Percentiles rank a stretch among this genome's conserved stretches.
Conservation (phyloP, 1,140 invertebrate species). For the Micrasema longulum region DNA sequence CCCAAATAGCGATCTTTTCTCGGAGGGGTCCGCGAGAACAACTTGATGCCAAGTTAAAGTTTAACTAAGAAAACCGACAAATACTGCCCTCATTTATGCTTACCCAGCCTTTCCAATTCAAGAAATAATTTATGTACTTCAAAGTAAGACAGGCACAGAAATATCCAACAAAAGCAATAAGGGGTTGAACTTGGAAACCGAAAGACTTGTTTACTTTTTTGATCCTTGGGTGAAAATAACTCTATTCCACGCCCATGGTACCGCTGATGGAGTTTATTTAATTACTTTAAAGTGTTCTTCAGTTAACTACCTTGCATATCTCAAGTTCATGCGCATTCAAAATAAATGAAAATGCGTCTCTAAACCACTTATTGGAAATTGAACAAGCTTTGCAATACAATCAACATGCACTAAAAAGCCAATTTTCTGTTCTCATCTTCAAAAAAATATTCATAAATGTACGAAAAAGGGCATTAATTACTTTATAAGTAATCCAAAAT, state of each 20-base stretch:
- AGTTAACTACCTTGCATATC: not conserved
- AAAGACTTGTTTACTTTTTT: slow-evolving; percentile 31
- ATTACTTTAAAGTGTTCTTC: not conserved
- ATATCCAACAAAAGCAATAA: slow-evolving; percentile 44
- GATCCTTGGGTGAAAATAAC: slow-evolving; percentile 10
- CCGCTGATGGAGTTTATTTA: no score
- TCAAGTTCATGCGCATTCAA: not conserved
- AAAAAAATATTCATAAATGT: no score
- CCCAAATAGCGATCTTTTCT: not conserved
- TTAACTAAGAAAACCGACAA: slow-evolving; percentile 31
- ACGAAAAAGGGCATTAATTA: no score
- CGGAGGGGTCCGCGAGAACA: not conserved
- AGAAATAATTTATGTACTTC: slow-evolving; percentile 43
- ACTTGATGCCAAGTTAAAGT: slow-evolving; percentile 20
- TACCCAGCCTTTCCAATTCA: slow-evolving; percentile 34
- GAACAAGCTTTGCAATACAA: no score
- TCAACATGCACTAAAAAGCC: no score
- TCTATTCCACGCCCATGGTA: not conserved
- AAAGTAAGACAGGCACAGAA: slow-evolving; percentile 31
- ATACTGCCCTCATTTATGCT: slow-evolving; percentile 24
- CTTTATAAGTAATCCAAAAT: no score
- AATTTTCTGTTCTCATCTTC: no score
- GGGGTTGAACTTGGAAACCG: slow-evolving; percentile 37
- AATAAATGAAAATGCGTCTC: not conserved
- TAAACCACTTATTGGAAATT: no score